A percentile compares a stretch with the other conserved stretches of the same genome.
Conservation (phyloP, 2,888 invertebrate genomes). For the Lathronympha strigana region DNA sequence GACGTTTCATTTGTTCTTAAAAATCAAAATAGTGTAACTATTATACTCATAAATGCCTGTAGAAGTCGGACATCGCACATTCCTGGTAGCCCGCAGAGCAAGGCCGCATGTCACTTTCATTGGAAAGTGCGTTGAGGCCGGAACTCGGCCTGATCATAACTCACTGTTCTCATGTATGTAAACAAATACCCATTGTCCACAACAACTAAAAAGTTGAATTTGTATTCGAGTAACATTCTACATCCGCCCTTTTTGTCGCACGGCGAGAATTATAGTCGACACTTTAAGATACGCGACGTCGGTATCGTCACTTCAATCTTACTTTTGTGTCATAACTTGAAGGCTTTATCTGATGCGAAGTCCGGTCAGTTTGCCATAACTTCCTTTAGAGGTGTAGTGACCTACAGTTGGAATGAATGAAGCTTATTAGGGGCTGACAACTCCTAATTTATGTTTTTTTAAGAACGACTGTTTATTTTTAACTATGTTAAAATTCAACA, state of each 20-base stretch:
- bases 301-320: constrained; percentile 6
- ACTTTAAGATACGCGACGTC: neutral
- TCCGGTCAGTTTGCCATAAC: neutral
- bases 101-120: constrained; percentile 71
- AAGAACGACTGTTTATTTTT: too few relatives aligned
- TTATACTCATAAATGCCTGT: too few relatives aligned
- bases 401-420: neutral
- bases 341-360: neutral
- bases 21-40: too few relatives aligned
- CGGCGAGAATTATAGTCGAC: neutral
- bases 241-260: neutral
- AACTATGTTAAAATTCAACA: too few relatives aligned
- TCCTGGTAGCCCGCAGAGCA: constrained; percentile 56
- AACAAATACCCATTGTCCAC: constrained; percentile 48
- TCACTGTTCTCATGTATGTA: constrained; percentile 51
- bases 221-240: neutral
- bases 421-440: neutral
- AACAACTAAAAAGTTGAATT: neutral
- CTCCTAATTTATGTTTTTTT: too few relatives aligned
- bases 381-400: neutral
- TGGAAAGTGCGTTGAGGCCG: constrained; percentile 71
- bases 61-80: constrained; percentile 46
- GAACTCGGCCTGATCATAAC: constrained; percentile 60
- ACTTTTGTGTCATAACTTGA: neutral
- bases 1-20: too few relatives aligned